These are phyloP conservation scores for Agelas oroides DNA, from an alignment of 37 sponge, comb jelly and placozoan species.

Conservation along the genomic window DNA sequence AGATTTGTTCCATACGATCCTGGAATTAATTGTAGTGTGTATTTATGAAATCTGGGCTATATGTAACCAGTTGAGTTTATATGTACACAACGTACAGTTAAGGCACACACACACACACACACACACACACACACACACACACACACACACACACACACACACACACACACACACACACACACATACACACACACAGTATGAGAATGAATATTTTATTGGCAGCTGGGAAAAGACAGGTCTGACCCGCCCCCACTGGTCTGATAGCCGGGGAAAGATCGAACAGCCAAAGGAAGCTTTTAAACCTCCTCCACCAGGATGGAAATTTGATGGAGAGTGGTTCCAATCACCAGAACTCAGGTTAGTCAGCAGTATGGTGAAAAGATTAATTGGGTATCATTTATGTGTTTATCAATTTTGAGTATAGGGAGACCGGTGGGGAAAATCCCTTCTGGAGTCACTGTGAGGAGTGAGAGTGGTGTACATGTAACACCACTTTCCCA, in stretches of 20 bases:
- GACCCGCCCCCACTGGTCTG: constrained; percentile 79
- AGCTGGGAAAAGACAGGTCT: constrained; percentile 81
- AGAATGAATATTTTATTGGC: constrained; percentile 80
- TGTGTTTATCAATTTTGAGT: too few species aligned
- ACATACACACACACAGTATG: constrained; percentile 63
- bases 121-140: too few species aligned
- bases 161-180: constrained; percentile 21
- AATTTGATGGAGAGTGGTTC: constrained; percentile 93
- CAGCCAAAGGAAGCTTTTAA: constrained; percentile 85
- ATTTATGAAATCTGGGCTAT: too few species aligned
- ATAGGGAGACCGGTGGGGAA: too few species aligned
- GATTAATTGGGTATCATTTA: too few species aligned
- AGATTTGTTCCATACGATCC: background rate
- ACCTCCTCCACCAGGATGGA: constrained; percentile 85
- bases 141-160: too few species aligned
- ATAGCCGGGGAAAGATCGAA: constrained; percentile 82
- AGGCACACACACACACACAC: too few species aligned
- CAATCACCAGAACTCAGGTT: constrained; percentile 80
- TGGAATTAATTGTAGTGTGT: background rate
- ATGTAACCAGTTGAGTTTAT: too few species aligned
- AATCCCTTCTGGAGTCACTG: too few species aligned
- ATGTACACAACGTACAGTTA: too few species aligned
- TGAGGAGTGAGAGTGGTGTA: too few species aligned
- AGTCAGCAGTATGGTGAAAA: background rate
- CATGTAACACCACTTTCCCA: too few species aligned